Evolutionary conservation across 1,140 invertebrate genomes (phyloP).

Genomic region (Archivesica marissinica): DNA sequence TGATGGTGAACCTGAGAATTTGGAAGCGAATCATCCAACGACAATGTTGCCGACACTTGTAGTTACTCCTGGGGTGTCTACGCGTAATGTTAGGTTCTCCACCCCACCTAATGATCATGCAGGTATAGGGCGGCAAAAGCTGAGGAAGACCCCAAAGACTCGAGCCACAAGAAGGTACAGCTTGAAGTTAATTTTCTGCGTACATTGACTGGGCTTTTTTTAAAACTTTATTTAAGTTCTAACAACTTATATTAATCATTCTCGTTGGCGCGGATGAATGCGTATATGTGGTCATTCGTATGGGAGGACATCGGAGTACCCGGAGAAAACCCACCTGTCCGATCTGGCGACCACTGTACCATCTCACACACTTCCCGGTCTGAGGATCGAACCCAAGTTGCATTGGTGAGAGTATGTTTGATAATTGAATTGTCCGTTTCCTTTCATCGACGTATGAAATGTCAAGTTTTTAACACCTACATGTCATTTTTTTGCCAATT

Average conservation of each 20-base stretch:
- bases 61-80: constrained; percentile 19
- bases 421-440: not conserved
- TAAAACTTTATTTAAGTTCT: no score
- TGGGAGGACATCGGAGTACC: no score
- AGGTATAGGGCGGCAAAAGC: not conserved
- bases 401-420: no score
- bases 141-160: constrained; percentile 36
- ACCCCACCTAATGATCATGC: constrained; percentile 8
- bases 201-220: not conserved
- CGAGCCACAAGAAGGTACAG: constrained; percentile 23
- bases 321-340: no score
- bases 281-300: no score
- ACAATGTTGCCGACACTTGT: not conserved
- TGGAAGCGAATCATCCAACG: not conserved
- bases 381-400: no score
- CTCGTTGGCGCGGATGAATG: no score
- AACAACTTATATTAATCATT: no score
- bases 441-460: not conserved
- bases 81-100: constrained; percentile 36
- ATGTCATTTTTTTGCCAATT: not conserved
- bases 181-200: not conserved
- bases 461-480: not conserved
- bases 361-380: no score
- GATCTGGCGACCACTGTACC: no score
- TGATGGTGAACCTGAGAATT: not conserved